Evolutionary conservation across 2,113 vertebrate genomes (phyloP), one percentile per base, ranked within the genome.

Genomic region (Macroglossus sobrinus): DNA sequence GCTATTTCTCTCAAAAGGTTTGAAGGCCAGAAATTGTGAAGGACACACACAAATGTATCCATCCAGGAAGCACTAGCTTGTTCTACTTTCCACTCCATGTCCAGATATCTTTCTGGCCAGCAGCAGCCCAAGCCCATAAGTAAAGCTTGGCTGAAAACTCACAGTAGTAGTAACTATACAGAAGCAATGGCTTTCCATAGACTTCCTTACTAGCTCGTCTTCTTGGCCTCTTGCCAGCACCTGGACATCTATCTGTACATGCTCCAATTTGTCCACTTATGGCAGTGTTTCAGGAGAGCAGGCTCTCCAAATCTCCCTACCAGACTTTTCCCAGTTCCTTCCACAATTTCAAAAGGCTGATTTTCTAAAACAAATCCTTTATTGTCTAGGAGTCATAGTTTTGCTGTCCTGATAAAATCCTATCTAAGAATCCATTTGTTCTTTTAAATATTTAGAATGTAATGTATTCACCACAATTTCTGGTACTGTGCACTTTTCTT

Each of bases 191-290:
- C 5, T 45, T 71, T 50, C 5, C 43, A 7, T 0, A 50, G 45
- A 63, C 53, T 30, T 28, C 47, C 14, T 43, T 30, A 2, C 2
- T 9, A 10, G 11, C 14, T 14, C 19, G 43, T 38, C 7, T 45
- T 45, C 30, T 15, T 45, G n/a, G 15, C 7, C 24, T 40, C 35
- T 19, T 0, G 21, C 50, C 30, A 43, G 6, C 30, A 15, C 5
- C 4, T 26, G 40, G 7, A 59, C 10, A 2, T 6, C 33, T 2
- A 2, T 6, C 33, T 2, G 2, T 2, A 2, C 1, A 7, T 38
- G 35, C 30, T 79, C 4, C 8, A 8, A 1, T 35, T 30, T 72
- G 43, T 84, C 57, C 40, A 7, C 30, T 0, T 1, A 16, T 0
- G 7, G 26, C 3, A 7, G 33, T 2, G 6, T 69, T 71, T 75